These are phyloP conservation scores for Anagrus nilaparvatae DNA, from an alignment of 1,140 invertebrate genomes.

Conservation along the genomic window DNA sequence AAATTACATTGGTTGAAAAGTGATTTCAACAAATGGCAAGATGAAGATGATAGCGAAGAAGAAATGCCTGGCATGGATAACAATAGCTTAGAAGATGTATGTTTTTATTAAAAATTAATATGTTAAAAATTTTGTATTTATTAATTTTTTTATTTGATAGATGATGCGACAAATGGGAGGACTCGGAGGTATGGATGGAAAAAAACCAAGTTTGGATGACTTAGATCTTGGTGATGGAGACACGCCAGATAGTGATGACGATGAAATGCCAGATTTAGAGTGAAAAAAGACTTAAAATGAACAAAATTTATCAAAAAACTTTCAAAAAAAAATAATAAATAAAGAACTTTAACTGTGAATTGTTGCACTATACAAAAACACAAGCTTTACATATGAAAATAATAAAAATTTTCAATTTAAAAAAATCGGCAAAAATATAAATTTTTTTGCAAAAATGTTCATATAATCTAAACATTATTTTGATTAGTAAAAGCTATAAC, in stretches of 20 bases:
- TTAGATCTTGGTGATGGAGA: slow-evolving; percentile 35
- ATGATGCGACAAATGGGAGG: slow-evolving; percentile 51
- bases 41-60: slow-evolving; percentile 78
- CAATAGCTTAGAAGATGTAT: slow-evolving; percentile 47
- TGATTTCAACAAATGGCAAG: slow-evolving; percentile 95
- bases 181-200: slow-evolving; percentile 33
- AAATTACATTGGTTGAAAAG: slow-evolving; percentile 95
- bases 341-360: too few relatives aligned
- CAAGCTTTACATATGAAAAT: too few relatives aligned
- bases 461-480: too few relatives aligned
- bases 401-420: too few relatives aligned
- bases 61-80: slow-evolving; percentile 42
- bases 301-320: too few relatives aligned
- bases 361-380: too few relatives aligned
- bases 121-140: neutral
- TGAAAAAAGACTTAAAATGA: too few relatives aligned
- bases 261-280: slow-evolving; percentile 47
- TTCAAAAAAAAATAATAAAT: too few relatives aligned
- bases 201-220: slow-evolving; percentile 43
- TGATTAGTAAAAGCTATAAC: too few relatives aligned
- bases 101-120: slow-evolving; percentile 13
- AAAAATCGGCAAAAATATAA: too few relatives aligned
- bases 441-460: too few relatives aligned
- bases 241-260: slow-evolving; percentile 45
- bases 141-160: slow-evolving; percentile 23